Percentiles rank a stretch among this genome's conserved stretches.
Evolutionary conservation across 2,888 invertebrate genomes (phyloP).

Genomic region (Molorchus minor): DNA sequence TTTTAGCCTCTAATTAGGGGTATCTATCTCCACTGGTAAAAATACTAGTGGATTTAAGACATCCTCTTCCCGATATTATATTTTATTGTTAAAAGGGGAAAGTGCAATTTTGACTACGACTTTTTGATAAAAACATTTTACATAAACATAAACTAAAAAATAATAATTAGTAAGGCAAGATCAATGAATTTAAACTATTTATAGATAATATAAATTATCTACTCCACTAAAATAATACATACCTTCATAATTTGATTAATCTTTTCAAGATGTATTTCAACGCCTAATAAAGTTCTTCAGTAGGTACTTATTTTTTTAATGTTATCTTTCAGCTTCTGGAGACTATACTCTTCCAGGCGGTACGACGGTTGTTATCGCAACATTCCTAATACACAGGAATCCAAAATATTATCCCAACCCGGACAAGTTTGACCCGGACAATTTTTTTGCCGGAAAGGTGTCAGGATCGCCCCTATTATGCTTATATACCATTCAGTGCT

Average conservation of each 20-base stretch:
- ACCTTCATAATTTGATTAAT: neutral
- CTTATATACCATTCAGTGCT: neutral
- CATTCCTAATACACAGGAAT: neutral
- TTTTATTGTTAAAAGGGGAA: too few relatives aligned
- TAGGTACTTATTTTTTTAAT: too few relatives aligned
- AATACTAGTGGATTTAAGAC: too few relatives aligned
- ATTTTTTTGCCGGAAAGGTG: constrained; percentile 4
- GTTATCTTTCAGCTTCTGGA: neutral
- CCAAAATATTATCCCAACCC: constrained; percentile 3
- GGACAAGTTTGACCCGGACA: constrained; percentile 3
- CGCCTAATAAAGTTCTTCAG: neutral
- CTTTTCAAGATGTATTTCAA: neutral
- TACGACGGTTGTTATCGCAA: neutral
- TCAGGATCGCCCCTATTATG: neutral
- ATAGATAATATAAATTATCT: neutral
- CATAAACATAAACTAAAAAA: neutral
- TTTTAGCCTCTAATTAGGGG: too few relatives aligned
- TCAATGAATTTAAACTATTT: neutral
- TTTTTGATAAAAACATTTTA: too few relatives aligned
- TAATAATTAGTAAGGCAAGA: neutral
- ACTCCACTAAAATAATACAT: neutral
- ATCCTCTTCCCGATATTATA: too few relatives aligned
- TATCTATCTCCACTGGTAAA: too few relatives aligned
- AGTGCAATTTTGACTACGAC: too few relatives aligned
- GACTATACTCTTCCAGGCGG: neutral